phyloP scores from a whole-genome alignment of 2,113 vertebrate genomes.

The Notarius quadriscutis region DNA sequence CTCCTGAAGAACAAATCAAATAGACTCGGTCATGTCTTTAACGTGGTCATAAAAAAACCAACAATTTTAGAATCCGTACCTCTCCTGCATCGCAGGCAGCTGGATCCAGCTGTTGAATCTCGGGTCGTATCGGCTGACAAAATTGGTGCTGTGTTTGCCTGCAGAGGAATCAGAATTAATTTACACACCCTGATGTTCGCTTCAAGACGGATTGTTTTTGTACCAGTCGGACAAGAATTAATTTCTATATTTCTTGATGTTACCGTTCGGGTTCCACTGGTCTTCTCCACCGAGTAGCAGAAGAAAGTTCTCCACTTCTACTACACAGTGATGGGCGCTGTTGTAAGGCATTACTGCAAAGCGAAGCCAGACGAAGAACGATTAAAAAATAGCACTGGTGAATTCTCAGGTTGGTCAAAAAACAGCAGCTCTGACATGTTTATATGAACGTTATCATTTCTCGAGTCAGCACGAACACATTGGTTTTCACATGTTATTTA shows the following conservation, averaged over 20 bases:
- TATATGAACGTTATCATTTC: neutral
- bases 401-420: neutral
- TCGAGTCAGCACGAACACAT: neutral
- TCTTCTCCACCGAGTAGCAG: conserved; percentile 97
- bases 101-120: conserved; percentile 99
- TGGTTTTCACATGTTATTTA: neutral
- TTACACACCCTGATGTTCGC: neutral
- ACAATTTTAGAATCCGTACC: conserved; percentile 69
- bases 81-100: conserved; percentile 98
- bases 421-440: neutral
- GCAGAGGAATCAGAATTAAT: conserved; percentile 40
- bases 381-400: neutral
- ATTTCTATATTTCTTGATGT: conserved; percentile 7
- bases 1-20: conserved; percentile 77
- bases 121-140: conserved; percentile 97
- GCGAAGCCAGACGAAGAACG: conserved; percentile 28
- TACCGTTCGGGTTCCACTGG: conserved; percentile 99
- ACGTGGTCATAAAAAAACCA: neutral
- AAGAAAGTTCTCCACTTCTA: conserved; percentile 98
- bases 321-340: conserved; percentile 98
- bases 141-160: conserved; percentile 99
- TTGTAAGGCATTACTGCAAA: conserved; percentile 98
- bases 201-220: neutral
- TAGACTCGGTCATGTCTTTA: conserved; percentile 58
- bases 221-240: neutral